Evolutionary conservation across 2,888 invertebrate species (phyloP).

Genomic region (Scaeva pyrastri): DNA sequence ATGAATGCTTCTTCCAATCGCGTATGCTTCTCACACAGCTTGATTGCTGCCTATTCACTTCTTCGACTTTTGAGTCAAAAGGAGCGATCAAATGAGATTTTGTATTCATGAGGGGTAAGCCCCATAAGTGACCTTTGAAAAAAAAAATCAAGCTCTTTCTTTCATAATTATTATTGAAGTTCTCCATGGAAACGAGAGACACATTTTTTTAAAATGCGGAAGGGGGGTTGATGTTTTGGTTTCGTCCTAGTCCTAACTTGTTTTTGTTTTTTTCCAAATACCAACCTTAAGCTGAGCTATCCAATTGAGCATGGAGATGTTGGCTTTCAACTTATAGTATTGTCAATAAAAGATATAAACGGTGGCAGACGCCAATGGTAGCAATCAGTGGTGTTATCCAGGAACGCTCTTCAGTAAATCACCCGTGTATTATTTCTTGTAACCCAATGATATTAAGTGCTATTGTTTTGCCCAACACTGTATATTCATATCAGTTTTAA

Average conservation of each 20-base stretch:
- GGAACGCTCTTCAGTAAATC: too few species aligned
- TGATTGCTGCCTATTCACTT: conserved; percentile 44
- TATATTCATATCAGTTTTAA: too few species aligned
- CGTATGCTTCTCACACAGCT: not conserved
- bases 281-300: too few species aligned
- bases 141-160: conserved; percentile 26
- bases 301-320: not conserved
- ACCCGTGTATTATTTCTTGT: too few species aligned
- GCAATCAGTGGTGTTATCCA: not conserved
- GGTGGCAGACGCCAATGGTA: too few species aligned
- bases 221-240: conserved; percentile 33
- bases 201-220: conserved; percentile 38
- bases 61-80: conserved; percentile 28
- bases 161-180: conserved; percentile 1
- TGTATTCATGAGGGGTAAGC: conserved; percentile 60
- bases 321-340: not conserved
- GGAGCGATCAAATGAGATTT: conserved; percentile 40
- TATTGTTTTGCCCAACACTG: too few species aligned
- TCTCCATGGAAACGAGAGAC: not conserved
- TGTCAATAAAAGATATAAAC: not conserved
- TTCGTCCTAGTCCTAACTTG: not conserved
- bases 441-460: too few species aligned
- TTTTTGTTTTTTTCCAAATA: conserved; percentile 28
- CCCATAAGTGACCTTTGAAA: conserved; percentile 62
- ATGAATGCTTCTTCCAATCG: not conserved